Conservation (phyloP, 2,113 vertebrate species). For the Suricata suricatta region DNA sequence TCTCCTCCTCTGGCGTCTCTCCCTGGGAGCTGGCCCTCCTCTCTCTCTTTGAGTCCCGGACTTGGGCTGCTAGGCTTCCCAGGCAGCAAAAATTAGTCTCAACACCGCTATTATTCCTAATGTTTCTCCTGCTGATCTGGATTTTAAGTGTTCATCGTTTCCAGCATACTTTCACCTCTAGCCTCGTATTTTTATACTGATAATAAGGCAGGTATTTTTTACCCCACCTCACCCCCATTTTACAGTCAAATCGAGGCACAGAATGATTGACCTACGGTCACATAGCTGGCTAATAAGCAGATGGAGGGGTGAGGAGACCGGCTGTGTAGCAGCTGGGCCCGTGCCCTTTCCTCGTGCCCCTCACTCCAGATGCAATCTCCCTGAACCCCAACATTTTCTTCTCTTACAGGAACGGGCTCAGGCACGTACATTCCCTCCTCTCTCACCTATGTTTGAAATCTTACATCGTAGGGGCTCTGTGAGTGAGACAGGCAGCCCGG, state of each 20-base stretch:
- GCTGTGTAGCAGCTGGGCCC: background rate
- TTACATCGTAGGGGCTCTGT: background rate
- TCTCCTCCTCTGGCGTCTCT: background rate
- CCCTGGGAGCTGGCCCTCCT: background rate
- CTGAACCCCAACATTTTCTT: background rate
- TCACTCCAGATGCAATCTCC: background rate
- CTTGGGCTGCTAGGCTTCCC: background rate
- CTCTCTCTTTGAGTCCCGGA: background rate
- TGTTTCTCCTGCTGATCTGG: background rate
- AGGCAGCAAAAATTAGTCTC: background rate
- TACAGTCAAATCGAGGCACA: background rate
- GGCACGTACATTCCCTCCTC: background rate
- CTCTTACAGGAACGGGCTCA: background rate
- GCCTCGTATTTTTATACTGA: background rate
- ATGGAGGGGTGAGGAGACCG: background rate
- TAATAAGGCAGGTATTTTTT: background rate
- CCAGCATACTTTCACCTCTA: background rate
- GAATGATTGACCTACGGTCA: background rate
- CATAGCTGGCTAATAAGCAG: constrained; percentile 5
- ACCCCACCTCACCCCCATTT: background rate
- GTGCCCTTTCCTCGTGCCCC: background rate
- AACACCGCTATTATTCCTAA: background rate
- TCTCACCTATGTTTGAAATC: background rate
- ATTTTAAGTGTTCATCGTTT: background rate
- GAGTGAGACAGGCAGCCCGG: background rate